These are phyloP conservation scores for Nycticebus coucang DNA, from an alignment of 2,113 vertebrate species.

Conservation along the genomic window DNA sequence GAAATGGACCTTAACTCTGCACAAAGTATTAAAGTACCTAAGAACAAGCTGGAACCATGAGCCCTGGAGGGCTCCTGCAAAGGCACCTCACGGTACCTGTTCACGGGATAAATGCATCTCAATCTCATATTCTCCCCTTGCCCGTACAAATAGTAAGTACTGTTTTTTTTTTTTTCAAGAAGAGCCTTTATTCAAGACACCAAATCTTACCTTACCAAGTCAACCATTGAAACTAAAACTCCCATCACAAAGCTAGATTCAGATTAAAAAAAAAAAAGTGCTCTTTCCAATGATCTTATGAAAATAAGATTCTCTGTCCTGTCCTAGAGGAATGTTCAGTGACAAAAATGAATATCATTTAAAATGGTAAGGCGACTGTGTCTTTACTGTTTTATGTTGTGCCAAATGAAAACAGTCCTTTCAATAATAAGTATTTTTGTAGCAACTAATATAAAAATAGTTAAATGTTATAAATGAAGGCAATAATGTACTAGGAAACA, in stretches of 20 bases:
- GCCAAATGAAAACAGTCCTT: neutral
- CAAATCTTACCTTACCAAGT: neutral
- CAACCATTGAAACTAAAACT: slow-evolving; percentile 15
- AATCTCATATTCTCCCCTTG: neutral
- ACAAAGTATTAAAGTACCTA: neutral
- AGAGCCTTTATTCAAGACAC: neutral
- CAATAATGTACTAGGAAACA: neutral
- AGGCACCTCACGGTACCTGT: neutral
- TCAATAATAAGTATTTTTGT: neutral
- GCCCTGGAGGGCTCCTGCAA: neutral
- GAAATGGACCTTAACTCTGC: neutral
- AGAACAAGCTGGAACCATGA: neutral
- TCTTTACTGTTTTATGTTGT: neutral
- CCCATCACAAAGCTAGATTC: neutral
- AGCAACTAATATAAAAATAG: neutral
- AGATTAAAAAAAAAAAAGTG: neutral
- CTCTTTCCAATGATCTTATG: neutral
- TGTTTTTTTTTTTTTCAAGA: neutral
- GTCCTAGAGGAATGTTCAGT: neutral
- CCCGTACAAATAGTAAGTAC: neutral
- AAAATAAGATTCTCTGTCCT: neutral
- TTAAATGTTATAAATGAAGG: neutral
- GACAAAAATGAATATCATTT: slow-evolving; percentile 1
- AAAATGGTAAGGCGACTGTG: neutral
- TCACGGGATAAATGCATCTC: neutral